Evolutionary conservation across 2,113 vertebrate genomes (phyloP).

Genomic region (Copsychus sechellarum): DNA sequence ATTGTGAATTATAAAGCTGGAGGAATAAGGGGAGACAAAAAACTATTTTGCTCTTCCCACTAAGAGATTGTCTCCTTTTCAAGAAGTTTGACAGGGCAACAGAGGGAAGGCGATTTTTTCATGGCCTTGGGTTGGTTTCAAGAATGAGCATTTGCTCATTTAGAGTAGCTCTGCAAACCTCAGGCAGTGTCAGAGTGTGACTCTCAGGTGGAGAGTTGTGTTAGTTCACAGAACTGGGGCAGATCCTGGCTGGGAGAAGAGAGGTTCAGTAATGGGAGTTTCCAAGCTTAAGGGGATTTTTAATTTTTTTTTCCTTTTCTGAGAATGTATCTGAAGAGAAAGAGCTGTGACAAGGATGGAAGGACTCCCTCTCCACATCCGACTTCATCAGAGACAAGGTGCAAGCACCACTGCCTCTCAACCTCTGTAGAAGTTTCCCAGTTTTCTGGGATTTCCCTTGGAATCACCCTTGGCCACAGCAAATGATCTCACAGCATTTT

Average conservation of each 20-base stretch:
- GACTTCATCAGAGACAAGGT: neutral
- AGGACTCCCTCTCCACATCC: neutral
- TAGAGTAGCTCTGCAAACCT: neutral
- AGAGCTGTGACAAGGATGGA: neutral
- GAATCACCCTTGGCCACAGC: neutral
- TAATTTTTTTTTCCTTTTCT: neutral
- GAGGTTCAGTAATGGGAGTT: neutral
- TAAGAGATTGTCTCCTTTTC: neutral
- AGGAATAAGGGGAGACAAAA: neutral
- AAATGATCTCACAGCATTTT: neutral
- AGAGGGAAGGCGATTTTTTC: neutral
- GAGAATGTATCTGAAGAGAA: neutral
- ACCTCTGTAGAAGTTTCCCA: neutral
- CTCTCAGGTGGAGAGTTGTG: neutral
- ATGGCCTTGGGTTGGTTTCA: neutral
- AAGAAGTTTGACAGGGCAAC: neutral
- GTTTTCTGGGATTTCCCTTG: neutral
- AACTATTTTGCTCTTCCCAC: neutral
- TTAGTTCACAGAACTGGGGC: neutral
- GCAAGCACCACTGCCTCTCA: neutral
- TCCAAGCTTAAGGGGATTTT: constrained; percentile 3
- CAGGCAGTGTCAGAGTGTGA: neutral
- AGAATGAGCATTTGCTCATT: neutral
- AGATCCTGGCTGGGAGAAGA: neutral
- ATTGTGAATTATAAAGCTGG: neutral